Conservation (phyloP, 2,113 vertebrate genomes). For the Cinclus cinclus region DNA sequence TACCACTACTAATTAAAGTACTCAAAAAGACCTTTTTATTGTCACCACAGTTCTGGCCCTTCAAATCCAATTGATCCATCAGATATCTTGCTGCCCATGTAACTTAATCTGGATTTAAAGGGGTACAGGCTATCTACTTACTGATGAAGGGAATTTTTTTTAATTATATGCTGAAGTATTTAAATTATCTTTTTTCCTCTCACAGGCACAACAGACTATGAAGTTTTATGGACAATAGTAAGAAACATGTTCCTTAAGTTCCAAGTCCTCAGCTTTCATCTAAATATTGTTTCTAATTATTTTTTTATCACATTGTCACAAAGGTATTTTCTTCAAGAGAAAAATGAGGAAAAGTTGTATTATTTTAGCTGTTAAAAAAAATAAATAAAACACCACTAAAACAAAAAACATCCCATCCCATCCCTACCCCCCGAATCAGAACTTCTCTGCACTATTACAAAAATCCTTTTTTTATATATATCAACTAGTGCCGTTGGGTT, state of each 20-base stretch:
- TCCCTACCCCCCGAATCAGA: neutral
- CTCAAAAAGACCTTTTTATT: neutral
- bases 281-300: neutral
- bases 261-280: neutral
- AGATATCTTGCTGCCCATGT: neutral
- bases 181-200: neutral
- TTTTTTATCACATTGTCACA: neutral
- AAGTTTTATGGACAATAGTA: neutral
- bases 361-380: neutral
- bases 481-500: neutral
- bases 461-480: neutral
- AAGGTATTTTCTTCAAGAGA: neutral
- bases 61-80: neutral
- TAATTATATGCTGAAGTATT: neutral
- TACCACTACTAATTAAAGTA: neutral
- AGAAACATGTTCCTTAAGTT: neutral
- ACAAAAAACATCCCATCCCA: rapidly evolving
- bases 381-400: rapidly evolving
- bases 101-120: neutral
- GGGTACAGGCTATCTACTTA: neutral
- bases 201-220: rapidly evolving
- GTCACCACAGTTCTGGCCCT: neutral
- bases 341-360: neutral
- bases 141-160: neutral
- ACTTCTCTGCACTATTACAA: neutral